Base-by-base conservation (phyloP, 2,888 invertebrate genomes). In the Andrena hattorfiana region DNA sequence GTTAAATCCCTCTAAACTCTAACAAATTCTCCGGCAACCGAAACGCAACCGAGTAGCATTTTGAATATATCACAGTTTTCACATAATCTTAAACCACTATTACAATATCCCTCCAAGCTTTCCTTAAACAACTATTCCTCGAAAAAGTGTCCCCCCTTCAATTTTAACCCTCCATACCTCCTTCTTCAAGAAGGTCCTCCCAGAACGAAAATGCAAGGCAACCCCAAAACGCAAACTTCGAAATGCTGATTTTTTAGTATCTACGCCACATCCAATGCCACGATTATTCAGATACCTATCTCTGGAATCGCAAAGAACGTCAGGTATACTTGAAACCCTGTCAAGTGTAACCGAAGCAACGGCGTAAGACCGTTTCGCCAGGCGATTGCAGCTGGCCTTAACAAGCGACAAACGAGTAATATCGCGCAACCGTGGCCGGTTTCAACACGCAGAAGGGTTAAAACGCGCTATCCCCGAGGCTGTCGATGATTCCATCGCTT, bases 401-500 rank as follows among this genome's bases (percentile, higher is more conserved):
- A 59, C 26, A 20, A 77, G 70, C 63, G 64, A 51, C 67, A 68
- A 59, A 75, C 32, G n/a, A 6, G 13, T 16, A n/a, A 20, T 49
- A 75, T 79, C 63, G 32, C 13, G n/a, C 35, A 42, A 66, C 51
- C 35, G 30, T 16, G 26, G 60, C 16, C 28, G 67, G 54, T 69
- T 59, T 35, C 59, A 26, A n/a, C 23, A 3, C 54, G 63, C 28
- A 62, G 35, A 35, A 35, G 62, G 70, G 68, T 81, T 69, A 67
- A 51, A 69, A 76, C 51, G 20, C 49, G 73, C 8, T 74, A 68
- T 54, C 56, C 80, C 23, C 28, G 63, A 48, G 73, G 80, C 74
- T 42, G 67, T 59, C 69, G 77, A 77, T 69, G 83, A 69, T 70
- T 80, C 84, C 71, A 73, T 80, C 85, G 79, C 73, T 79, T 79